Conservation (phyloP, 2,113 vertebrate genomes). For the Phyllopteryx taeniolatus region DNA sequence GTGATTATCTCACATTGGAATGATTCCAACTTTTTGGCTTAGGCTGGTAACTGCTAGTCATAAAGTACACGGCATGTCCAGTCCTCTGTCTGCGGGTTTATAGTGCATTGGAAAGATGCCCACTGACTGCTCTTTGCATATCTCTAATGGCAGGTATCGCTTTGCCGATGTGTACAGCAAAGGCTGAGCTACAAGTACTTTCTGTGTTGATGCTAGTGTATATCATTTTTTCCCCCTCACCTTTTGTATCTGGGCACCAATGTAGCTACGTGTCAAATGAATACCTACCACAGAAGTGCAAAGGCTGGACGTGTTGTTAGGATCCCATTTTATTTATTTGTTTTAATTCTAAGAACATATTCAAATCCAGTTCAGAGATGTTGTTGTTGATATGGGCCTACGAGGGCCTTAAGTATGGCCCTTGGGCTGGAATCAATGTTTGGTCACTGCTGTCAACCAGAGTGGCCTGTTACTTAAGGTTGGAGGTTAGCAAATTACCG, state of each 20-base stretch:
- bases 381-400: not conserved
- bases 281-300: too few species aligned
- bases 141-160: not conserved
- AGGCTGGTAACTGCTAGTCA: not conserved
- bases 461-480: not conserved
- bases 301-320: too few species aligned
- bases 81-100: slow-evolving; percentile 1
- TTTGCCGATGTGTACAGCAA: not conserved
- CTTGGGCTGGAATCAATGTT: not conserved
- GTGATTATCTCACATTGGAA: not conserved
- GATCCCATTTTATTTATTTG: too few species aligned
- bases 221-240: not conserved
- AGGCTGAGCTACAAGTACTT: slow-evolving; percentile 4
- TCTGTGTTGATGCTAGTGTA: not conserved
- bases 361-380: too few species aligned
- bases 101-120: slow-evolving; percentile 30
- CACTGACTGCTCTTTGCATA: slow-evolving; percentile 1
- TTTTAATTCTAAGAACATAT: too few species aligned
- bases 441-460: not conserved
- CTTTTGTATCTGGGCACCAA: too few species aligned
- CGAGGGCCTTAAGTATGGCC: not conserved
- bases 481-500: not conserved
- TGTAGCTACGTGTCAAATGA: not conserved
- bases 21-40: not conserved
- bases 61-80: not conserved